Evolutionary conservation across 2,113 vertebrate species (phyloP), one percentile per base, ranked within the genome.

Genomic region (Oryzias javanicus): DNA sequence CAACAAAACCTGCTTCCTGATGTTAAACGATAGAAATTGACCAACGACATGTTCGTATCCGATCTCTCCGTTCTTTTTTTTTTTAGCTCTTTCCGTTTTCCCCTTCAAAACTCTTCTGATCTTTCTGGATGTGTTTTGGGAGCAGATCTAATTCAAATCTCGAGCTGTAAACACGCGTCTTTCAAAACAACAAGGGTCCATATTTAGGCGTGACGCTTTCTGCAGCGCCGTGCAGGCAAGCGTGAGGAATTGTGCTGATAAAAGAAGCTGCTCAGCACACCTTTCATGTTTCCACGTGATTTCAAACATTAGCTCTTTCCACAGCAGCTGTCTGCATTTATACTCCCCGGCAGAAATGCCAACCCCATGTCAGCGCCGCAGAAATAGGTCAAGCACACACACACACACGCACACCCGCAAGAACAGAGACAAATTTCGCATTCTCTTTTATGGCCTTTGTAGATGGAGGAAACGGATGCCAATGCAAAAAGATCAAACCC

Each of bases 401-500:
- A 53, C 64, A 14, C 55, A 48, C 61, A 57, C 66, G 47, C 64
- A 14, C 50, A 17, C 73, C 60, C 53, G 25, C 49, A 62, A 55
- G 55, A 73, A 76, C 66, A 74, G 54, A 78, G 67, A 80, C 67
- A 80, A 83, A 88, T 91, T 82, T 91, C 88, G 73, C 76, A 91
- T 90, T 92, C 89, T 57, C 75, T 91, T 91, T 93, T 72, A 91
- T 85, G 87, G 92, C 80, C 83, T 85, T 85, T 89, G 81, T 88
- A 96, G 94, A 93, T 93, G 89, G 91, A 92, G 86, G 92, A 91
- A 82, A 89, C 91, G 68, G 93, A 94, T 90, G 90, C 89, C 77
- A 91, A 93, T 87, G 91, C 93, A 60, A 92, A 84, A 78, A 93
- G 88, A 91, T 95, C 92, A 87, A 94, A 95, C 90, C 75, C 57